phyloP scores from a whole-genome alignment of 2,797 vertebrate species.

The Brachyalestes nurse region DNA sequence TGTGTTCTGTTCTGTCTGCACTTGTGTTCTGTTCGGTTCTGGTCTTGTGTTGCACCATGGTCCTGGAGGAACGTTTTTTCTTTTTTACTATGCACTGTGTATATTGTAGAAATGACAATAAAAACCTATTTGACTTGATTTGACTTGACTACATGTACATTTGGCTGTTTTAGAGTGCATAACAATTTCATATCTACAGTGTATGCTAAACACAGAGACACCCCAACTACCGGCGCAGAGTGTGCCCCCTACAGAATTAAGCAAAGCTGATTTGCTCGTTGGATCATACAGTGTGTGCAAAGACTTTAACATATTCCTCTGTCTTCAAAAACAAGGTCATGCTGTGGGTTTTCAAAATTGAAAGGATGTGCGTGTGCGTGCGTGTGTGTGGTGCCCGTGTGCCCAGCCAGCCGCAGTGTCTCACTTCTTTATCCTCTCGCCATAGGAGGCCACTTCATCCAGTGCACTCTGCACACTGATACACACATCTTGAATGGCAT shows the following conservation, averaged over 20 bases:
- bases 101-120: no score
- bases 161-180: not conserved
- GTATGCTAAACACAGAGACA: not conserved
- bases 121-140: no score
- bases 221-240: not conserved
- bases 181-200: not conserved
- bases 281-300: slow-evolving; percentile 1
- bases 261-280: slow-evolving; percentile 1
- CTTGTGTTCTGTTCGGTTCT: no score
- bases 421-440: slow-evolving; percentile 99
- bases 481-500: slow-evolving; percentile 98
- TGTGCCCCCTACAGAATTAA: not conserved
- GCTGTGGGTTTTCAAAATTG: slow-evolving; percentile 16
- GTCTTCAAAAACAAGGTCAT: slow-evolving; percentile 22
- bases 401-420: slow-evolving; percentile 73
- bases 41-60: no score
- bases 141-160: not conserved
- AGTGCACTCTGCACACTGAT: slow-evolving; percentile 95
- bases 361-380: slow-evolving; percentile 23
- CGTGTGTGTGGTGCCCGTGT: slow-evolving; percentile 40
- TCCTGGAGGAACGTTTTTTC: no score
- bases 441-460: slow-evolving; percentile 95
- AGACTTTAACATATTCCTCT: slow-evolving; percentile 6
- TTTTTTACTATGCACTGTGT: no score
- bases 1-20: no score